Evolutionary conservation across 1,140 invertebrate species (phyloP).

Genomic region (Triops cancriformis): DNA sequence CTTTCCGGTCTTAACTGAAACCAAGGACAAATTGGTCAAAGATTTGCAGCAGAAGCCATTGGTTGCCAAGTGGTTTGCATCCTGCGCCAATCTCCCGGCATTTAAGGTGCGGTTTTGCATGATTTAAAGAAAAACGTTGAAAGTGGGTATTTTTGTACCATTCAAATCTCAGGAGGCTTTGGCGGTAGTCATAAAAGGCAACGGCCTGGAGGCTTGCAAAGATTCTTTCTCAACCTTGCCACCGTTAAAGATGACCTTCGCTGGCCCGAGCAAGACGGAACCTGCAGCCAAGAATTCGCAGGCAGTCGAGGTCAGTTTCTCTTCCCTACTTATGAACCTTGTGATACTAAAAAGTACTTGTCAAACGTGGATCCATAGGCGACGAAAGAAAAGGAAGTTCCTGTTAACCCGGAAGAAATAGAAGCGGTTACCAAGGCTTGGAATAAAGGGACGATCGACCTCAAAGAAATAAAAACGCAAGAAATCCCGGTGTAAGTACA

Average conservation of each 20-base stretch:
- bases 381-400: not conserved
- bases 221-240: conserved; percentile 37
- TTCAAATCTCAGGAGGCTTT: not conserved
- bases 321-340: not conserved
- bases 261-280: not conserved
- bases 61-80: not conserved
- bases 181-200: conserved; percentile 32
- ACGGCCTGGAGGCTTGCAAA: conserved; percentile 38
- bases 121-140: too few relatives aligned
- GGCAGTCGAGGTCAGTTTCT: not conserved
- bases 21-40: conserved; percentile 25
- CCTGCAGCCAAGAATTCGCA: not conserved
- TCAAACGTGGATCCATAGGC: not conserved
- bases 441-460: conserved; percentile 38
- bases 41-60: not conserved
- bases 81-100: not conserved
- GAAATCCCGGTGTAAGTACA: conserved; percentile 18
- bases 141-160: not conserved
- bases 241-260: not conserved
- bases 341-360: not conserved
- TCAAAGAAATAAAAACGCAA: not conserved
- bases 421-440: conserved; percentile 49
- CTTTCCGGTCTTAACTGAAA: conserved; percentile 37
- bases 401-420: conserved; percentile 51
- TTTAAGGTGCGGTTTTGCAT: not conserved